Percentiles rank a stretch among this genome's conserved stretches.
phyloP scores from a whole-genome alignment of 2,113 vertebrate species.

The Meleagris gallopavo region DNA sequence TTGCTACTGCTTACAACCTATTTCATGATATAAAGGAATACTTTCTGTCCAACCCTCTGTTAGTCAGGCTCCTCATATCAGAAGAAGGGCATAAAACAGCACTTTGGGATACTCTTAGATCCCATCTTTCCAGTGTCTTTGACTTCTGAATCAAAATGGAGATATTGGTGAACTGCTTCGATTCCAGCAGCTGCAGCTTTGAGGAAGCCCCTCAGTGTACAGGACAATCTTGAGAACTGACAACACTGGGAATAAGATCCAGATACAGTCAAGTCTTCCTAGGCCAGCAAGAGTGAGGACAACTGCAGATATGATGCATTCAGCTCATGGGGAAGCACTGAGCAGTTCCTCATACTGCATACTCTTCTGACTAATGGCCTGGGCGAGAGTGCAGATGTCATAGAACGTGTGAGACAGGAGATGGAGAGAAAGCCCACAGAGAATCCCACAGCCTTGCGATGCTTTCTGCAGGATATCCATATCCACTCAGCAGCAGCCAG shows the following conservation, averaged over 20 bases:
- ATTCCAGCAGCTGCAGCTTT: background rate
- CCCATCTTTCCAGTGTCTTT: background rate
- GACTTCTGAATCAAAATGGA: background rate
- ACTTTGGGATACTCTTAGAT: background rate
- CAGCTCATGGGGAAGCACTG: background rate
- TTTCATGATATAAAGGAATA: background rate
- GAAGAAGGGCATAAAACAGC: background rate
- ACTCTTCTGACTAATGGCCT: background rate
- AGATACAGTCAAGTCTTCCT: background rate
- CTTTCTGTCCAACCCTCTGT: background rate
- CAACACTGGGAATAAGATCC: background rate
- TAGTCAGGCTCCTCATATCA: background rate
- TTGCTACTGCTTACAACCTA: background rate
- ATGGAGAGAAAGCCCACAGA: background rate
- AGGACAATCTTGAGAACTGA: background rate
- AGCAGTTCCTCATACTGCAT: background rate
- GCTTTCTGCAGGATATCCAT: constrained; percentile 18
- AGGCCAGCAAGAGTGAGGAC: background rate
- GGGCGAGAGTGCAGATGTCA: background rate
- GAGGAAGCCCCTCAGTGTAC: background rate
- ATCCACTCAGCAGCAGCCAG: background rate
- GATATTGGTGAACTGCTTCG: background rate
- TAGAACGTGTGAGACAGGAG: background rate
- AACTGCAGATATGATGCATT: background rate
- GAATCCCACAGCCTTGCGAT: background rate